Percentiles rank a stretch among this genome's conserved stretches.
Conservation (phyloP, 2,888 invertebrate genomes). For the Lagria hirta region DNA sequence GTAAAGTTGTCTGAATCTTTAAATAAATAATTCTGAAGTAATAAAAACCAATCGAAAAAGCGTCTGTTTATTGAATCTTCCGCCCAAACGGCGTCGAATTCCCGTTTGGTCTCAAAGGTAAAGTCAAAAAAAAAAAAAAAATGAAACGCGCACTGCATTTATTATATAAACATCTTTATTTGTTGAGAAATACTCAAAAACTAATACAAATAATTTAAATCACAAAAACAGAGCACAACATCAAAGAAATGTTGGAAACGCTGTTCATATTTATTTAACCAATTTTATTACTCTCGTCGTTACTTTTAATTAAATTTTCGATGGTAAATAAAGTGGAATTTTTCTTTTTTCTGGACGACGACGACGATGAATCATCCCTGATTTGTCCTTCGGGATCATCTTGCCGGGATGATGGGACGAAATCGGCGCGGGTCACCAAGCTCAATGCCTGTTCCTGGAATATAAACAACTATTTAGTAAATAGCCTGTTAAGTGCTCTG, state of each 20-base stretch:
- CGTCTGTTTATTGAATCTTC: too few relatives aligned
- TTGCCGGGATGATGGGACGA: too few relatives aligned
- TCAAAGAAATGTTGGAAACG: constrained; percentile 43
- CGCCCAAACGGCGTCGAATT: too few relatives aligned
- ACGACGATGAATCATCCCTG: too few relatives aligned
- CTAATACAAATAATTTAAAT: constrained; percentile 46
- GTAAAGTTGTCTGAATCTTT: too few relatives aligned
- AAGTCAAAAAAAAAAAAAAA: too few relatives aligned
- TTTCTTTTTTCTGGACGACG: constrained; percentile 43
- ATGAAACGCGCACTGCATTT: too few relatives aligned
- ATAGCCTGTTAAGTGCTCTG: too few relatives aligned
- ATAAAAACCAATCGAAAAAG: too few relatives aligned
- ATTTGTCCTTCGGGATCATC: constrained; percentile 2
- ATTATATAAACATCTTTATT: constrained; percentile 24
- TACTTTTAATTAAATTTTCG: constrained; percentile 53
- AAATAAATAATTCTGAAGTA: too few relatives aligned
- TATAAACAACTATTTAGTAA: constrained; percentile 30
- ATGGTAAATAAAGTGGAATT: constrained; percentile 54
- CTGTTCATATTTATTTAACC: constrained; percentile 46
- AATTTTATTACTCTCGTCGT: constrained; percentile 44
- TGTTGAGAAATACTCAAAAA: constrained; percentile 30
- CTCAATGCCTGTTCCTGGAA: constrained; percentile 47
- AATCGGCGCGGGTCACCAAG: constrained; percentile 38
- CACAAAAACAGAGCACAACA: constrained; percentile 43
- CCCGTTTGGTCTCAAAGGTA: too few relatives aligned